Base-by-base conservation (phyloP, 2,888 invertebrate species). In the Boloria selene region DNA sequence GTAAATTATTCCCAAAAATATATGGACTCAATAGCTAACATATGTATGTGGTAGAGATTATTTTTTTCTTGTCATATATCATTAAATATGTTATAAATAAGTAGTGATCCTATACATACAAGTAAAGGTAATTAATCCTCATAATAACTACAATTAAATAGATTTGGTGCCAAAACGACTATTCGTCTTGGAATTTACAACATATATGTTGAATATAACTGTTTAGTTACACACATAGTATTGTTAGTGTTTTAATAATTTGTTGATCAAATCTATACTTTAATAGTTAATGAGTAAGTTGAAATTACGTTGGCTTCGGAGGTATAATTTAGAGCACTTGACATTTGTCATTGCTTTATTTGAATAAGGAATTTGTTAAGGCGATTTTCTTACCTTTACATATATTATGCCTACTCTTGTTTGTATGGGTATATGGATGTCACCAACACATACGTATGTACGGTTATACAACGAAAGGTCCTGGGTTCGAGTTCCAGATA, bases 81-180 rank as follows among this genome's bases (percentile, higher is more conserved):
- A 54, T 49, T 47, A 0, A 26, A 14, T n/a, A 53, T 10, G n/a
- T 14, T n/a, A n/a, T 0, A 18, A 14, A 51, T 2, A 6, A n/a
- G n/a, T n/a, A n/a, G n/a, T n/a, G n/a, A n/a, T n/a, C 58, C 49
- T 67, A 65, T 68, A 78, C 79, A 67, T 74, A 79, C 79, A 75
- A 67, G 17, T 74, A 63, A 54, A 75, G 50, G 18, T 64, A 70
- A 67, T 65, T 67, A 69, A 74, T 68, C 77, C 75, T 68, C 79
- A 80, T 80, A 67, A 61, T 69, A 56, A 22, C 61, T 68, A 50
- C 45, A 45, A 61, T 49, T 59, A 60, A 61, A 54, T 49, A 66
- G 65, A 44, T 47, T 64, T 58, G 56, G 56, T 62, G 52, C 61
- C 71, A 59, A 69, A 77, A 71, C 76, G 73, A 71, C 76, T 75